Evolutionary conservation across 2,888 invertebrate species (phyloP).

Genomic region (Oscheius sp.): DNA sequence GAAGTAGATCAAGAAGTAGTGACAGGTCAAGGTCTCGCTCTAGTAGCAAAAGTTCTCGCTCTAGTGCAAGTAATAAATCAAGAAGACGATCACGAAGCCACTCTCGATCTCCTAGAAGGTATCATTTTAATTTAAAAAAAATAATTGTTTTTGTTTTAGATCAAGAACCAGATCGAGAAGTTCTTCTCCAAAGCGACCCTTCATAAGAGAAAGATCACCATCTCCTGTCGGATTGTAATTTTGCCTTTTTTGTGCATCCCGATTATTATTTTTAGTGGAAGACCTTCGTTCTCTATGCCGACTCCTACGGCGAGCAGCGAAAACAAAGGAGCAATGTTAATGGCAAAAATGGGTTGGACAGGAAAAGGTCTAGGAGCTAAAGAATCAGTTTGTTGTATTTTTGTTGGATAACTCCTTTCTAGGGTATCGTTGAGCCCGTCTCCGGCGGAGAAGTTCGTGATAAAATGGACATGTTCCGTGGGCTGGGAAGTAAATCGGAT

Average conservation of each 20-base stretch:
- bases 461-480: slow-evolving; percentile 91
- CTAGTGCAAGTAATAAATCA: neutral
- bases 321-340: slow-evolving; percentile 95
- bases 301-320: slow-evolving; percentile 80
- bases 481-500: slow-evolving; percentile 81
- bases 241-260: too few species aligned
- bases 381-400: slow-evolving; percentile 81
- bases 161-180: slow-evolving; percentile 28
- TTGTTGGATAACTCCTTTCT: slow-evolving; percentile 6
- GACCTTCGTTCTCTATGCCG: neutral
- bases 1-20: neutral
- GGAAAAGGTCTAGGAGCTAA: slow-evolving; percentile 92
- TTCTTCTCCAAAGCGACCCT: slow-evolving; percentile 16
- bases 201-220: slow-evolving; percentile 23
- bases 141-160: neutral
- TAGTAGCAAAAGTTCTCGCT: slow-evolving; percentile 16
- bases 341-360: slow-evolving; percentile 97
- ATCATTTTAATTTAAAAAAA: neutral
- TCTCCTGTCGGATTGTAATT: slow-evolving; percentile 32
- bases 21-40: slow-evolving; percentile 38
- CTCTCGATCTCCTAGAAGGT: slow-evolving; percentile 11
- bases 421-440: slow-evolving; percentile 89
- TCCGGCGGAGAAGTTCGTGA: slow-evolving; percentile 90
- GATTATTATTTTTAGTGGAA: slow-evolving; percentile 1
- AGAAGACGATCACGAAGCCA: slow-evolving; percentile 75